Evolutionary conservation across 2,113 vertebrate species (phyloP).

Genomic region (Bettongia penicillata): DNA sequence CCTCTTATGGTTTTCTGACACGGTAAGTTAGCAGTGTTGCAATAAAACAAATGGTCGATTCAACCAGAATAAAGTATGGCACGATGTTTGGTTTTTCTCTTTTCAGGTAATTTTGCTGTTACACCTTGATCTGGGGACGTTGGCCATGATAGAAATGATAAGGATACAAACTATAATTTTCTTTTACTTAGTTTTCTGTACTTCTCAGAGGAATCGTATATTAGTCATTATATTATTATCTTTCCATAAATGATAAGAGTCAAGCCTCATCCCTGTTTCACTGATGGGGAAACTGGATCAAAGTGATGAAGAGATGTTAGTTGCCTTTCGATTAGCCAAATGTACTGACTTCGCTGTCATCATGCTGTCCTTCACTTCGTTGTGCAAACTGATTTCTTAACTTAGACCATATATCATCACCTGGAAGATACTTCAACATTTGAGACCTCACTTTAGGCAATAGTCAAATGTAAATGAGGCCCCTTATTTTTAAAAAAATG

Average conservation of each 20-base stretch:
- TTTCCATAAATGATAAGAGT: neutral
- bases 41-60: neutral
- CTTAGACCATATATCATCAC: neutral
- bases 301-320: neutral
- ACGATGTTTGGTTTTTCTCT: neutral
- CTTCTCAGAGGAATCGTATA: neutral
- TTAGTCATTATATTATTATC: neutral
- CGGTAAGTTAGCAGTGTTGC: conserved; percentile 83
- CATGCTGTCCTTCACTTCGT: neutral
- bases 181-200: neutral
- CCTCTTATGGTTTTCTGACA: conserved; percentile 98
- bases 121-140: neutral
- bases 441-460: conserved; percentile 5
- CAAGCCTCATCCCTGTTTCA: neutral
- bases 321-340: neutral
- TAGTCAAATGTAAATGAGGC: conserved; percentile 23
- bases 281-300: neutral
- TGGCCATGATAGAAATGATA: neutral
- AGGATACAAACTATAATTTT: neutral
- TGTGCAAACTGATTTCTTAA: neutral
- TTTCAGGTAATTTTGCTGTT: neutral
- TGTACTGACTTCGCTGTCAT: neutral
- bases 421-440: neutral
- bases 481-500: neutral
- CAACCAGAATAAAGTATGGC: neutral